Base-by-base conservation (phyloP, 1,140 invertebrate genomes). In the Dendrolimus kikuchii region DNA sequence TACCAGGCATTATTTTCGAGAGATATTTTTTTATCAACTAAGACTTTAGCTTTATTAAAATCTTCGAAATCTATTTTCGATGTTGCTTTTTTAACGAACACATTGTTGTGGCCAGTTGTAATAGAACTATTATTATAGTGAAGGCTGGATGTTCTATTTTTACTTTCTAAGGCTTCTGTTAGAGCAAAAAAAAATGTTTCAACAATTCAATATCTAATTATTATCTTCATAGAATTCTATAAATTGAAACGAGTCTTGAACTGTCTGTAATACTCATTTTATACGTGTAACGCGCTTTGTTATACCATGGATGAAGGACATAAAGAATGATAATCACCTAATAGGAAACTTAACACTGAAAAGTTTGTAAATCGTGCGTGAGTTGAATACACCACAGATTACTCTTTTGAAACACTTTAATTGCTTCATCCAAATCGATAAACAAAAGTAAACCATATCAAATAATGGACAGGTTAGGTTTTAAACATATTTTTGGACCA, bases 101-200 rank as follows among this genome's bases (percentile, higher is more conserved):
- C 70, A 68, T 71, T 74, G 74, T 71, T 75, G 79, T 78, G 81
- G 81, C 81, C 81, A 86, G 81, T 86, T 82, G 74, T 78, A 75
- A 70, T 75, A 75, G 73, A 75, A 66, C 71, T 79, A 71, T 72
- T 82, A 67, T 75, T 68, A 62, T 74, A 77, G 68, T 71, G 76
- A 77, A 66, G 63, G 67, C 73, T 77, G 70, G 72, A 62, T 71
- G 57, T 75, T 68, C 60, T 62, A 54, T 60, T 55, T 56, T 62
- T 59, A 61, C 68, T 64, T 59, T 51, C 61, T 72, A 66, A 64
- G 60, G 53, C 57, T 66, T 63, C 54, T 51, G 52, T 59, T 58
- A 62, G 59, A 62, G 55, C 57, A 58, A 62, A 62, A 60, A n/a
- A 60, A 53, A 57, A 60, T 54, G 59, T 48, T 55, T 23, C 23